Conservation (phyloP, 1,140 invertebrate genomes). For the Trachymyrmex cornetzi region DNA sequence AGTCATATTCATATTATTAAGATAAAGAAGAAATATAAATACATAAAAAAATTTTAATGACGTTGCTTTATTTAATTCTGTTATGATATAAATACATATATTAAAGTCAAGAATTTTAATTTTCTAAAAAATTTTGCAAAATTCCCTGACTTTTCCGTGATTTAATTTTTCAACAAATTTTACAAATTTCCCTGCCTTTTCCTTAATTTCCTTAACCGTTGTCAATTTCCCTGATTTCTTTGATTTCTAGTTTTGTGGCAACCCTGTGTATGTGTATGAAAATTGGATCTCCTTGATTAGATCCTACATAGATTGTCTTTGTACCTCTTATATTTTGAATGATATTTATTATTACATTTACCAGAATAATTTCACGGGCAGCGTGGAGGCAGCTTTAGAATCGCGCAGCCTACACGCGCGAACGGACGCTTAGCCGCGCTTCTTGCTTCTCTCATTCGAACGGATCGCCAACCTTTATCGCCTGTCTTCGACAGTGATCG, state of each 20-base stretch:
- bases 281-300: neutral
- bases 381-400: slow-evolving; percentile 35
- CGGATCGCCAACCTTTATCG: slow-evolving; percentile 65
- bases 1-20: neutral
- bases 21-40: neutral
- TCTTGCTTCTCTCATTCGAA: slow-evolving; percentile 33
- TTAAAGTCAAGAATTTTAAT: too few relatives aligned
- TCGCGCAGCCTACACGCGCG: slow-evolving; percentile 54
- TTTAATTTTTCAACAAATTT: too few relatives aligned
- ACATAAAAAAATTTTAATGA: neutral
- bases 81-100: too few relatives aligned
- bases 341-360: neutral
- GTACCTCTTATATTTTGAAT: neutral
- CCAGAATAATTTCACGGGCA: neutral
- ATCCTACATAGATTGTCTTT: neutral
- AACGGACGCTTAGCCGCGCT: slow-evolving; percentile 5
- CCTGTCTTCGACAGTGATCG: slow-evolving; percentile 59
- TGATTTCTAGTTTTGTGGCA: too few relatives aligned
- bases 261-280: neutral
- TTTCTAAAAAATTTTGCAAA: too few relatives aligned
- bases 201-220: too few relatives aligned
- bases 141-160: too few relatives aligned
- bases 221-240: too few relatives aligned
- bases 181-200: too few relatives aligned
- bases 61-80: neutral